A percentile compares a stretch with the other conserved stretches of the same genome.
Conservation (phyloP, 2,113 vertebrate species). For the Smithornis capensis region DNA sequence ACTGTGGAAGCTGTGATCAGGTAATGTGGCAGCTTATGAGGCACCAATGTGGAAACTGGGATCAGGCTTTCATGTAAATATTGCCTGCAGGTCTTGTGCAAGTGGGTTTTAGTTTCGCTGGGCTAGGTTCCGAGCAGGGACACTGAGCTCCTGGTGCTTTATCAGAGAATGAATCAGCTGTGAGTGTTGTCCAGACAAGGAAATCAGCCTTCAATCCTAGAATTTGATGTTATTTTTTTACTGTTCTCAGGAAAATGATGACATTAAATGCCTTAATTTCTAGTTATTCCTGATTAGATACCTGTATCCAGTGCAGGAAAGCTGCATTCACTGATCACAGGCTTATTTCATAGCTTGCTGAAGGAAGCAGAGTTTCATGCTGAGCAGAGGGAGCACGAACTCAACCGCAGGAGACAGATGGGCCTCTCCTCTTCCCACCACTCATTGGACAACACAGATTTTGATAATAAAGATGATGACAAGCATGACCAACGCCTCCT, state of each 20-base stretch:
- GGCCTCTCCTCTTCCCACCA: conserved; percentile 95
- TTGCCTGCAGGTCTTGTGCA: neutral
- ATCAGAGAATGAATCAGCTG: neutral
- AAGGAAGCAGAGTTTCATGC: conserved; percentile 98
- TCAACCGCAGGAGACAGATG: conserved; percentile 94
- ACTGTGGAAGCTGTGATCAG: conserved; percentile 97
- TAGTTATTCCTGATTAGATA: neutral
- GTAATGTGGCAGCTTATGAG: conserved; percentile 49
- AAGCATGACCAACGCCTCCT: conserved; percentile 96
- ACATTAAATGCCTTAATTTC: neutral
- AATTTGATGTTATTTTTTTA: neutral
- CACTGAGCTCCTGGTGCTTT: neutral
- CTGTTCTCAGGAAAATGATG: neutral
- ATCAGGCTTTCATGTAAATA: neutral
- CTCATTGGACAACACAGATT: conserved; percentile 95
- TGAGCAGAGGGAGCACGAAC: conserved; percentile 91
- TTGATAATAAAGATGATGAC: conserved; percentile 98
- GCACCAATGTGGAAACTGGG: fast-evolving
- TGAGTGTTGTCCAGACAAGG: neutral
- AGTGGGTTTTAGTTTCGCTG: neutral
- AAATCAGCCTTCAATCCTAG: neutral
- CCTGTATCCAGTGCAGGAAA: neutral
- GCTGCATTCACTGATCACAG: neutral
- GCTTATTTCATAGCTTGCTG: conserved; percentile 79
- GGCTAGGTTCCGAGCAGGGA: neutral